phyloP scores from a whole-genome alignment of 1,140 invertebrate genomes.

The Onthophagus taurus region DNA sequence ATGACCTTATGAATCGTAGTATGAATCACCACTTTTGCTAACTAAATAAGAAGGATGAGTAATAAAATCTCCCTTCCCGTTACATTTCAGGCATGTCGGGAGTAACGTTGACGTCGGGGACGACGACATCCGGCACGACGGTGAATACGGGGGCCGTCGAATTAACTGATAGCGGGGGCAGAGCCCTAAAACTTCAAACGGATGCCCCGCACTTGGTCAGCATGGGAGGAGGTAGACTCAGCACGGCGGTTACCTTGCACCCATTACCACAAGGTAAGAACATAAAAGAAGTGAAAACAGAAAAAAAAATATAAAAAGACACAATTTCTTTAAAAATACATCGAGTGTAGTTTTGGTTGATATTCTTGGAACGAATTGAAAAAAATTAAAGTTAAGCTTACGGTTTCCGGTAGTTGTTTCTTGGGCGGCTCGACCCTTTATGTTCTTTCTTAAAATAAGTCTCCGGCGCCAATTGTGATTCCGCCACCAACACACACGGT shows the following conservation, averaged over 20 bases:
- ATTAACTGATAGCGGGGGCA: slow-evolving; percentile 43
- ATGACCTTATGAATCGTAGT: too few relatives aligned
- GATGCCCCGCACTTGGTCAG: slow-evolving; percentile 84
- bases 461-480: too few relatives aligned
- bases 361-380: slow-evolving; percentile 1
- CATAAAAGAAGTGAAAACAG: too few relatives aligned
- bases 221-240: slow-evolving; percentile 75
- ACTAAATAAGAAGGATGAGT: too few relatives aligned
- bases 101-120: slow-evolving; percentile 27
- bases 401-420: too few relatives aligned
- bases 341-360: not conserved
- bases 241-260: slow-evolving; percentile 81
- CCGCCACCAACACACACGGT: too few relatives aligned
- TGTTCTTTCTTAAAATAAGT: too few relatives aligned
- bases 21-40: too few relatives aligned
- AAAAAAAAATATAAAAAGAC: not conserved
- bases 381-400: too few relatives aligned
- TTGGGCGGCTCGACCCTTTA: too few relatives aligned
- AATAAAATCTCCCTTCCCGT: too few relatives aligned
- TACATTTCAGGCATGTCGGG: slow-evolving; percentile 37
- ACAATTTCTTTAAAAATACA: not conserved
- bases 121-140: slow-evolving; percentile 25
- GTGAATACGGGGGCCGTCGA: slow-evolving; percentile 30
- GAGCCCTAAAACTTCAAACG: slow-evolving; percentile 66
- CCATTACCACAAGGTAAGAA: slow-evolving; percentile 66